Percentiles rank a stretch among this genome's conserved stretches.
These are phyloP conservation scores for Phenganax stokvisi DNA, from an alignment of 92 coral and sea anemone species.

Conservation along the genomic window DNA sequence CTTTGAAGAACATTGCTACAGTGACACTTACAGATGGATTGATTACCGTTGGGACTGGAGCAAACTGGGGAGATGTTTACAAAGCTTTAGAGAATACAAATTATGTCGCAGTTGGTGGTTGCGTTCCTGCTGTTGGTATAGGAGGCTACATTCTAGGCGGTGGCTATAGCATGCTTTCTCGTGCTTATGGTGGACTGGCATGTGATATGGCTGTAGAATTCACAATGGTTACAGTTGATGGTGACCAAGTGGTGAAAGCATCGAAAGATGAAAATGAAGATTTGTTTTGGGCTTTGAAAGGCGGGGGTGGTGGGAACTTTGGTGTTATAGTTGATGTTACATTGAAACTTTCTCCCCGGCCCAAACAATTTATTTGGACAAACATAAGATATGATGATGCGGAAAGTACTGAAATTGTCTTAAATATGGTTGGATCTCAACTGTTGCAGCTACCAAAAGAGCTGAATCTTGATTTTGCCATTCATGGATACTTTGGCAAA, in stretches of 20 bases:
- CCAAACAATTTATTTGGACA: slow-evolving; percentile 63
- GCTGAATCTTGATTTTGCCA: slow-evolving; percentile 71
- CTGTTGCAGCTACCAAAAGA: slow-evolving; percentile 56
- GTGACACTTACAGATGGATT: slow-evolving; percentile 43
- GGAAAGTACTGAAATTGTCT: slow-evolving; percentile 56
- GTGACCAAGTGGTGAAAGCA: slow-evolving; percentile 51
- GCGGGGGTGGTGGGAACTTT: slow-evolving; percentile 81
- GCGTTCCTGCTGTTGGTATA: slow-evolving; percentile 74
- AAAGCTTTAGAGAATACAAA: slow-evolving; percentile 49
- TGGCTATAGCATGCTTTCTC: slow-evolving; percentile 86
- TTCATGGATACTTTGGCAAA: slow-evolving; percentile 77
- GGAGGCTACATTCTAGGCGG: slow-evolving; percentile 86
- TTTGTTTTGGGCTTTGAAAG: slow-evolving; percentile 80
- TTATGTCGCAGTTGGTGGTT: slow-evolving; percentile 79
- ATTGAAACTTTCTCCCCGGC: slow-evolving; percentile 56
- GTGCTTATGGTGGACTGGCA: slow-evolving; percentile 71
- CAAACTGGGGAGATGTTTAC: slow-evolving; percentile 74
- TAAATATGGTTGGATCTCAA: slow-evolving; percentile 48
- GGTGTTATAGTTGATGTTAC: slow-evolving; percentile 70
- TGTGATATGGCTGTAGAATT: slow-evolving; percentile 67
- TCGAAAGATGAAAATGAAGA: slow-evolving; percentile 57
- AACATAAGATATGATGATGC: slow-evolving; percentile 48
- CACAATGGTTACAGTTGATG: slow-evolving; percentile 79
- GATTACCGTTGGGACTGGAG: slow-evolving; percentile 42
- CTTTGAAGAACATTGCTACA: slow-evolving; percentile 53